Percentiles rank a stretch among this genome's conserved stretches.
These are phyloP conservation scores for Poeciliopsis gracilis DNA, from an alignment of 2,797 vertebrate species.

Conservation along the genomic window DNA sequence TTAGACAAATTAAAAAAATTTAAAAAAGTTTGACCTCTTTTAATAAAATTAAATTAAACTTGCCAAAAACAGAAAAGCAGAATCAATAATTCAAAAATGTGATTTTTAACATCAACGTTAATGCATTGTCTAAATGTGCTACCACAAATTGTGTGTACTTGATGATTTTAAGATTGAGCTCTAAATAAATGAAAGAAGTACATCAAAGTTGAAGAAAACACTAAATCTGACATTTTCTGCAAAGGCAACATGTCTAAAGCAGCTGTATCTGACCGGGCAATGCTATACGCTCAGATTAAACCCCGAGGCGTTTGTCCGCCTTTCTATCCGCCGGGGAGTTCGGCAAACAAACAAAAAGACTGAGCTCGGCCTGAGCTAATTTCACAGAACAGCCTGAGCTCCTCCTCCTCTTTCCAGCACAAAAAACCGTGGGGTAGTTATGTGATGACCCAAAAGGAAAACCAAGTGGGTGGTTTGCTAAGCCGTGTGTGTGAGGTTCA, in stretches of 20 bases:
- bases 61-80: not conserved
- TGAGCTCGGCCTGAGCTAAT: slow-evolving; percentile 45
- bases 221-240: slow-evolving; percentile 24
- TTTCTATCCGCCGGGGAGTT: slow-evolving; percentile 20
- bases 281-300: slow-evolving; percentile 18
- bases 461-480: slow-evolving; percentile 61
- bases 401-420: slow-evolving; percentile 42
- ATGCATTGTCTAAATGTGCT: not conserved
- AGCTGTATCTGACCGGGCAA: slow-evolving; percentile 15
- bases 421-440: slow-evolving; percentile 46
- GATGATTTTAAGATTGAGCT: not conserved
- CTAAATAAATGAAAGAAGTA: not conserved
- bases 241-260: slow-evolving; percentile 21
- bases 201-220: slow-evolving; percentile 16
- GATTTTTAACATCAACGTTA: not conserved
- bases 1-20: too few species aligned
- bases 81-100: not conserved
- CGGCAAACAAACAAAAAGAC: slow-evolving; percentile 16
- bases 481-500: slow-evolving; percentile 59
- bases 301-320: slow-evolving; percentile 19
- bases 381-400: slow-evolving; percentile 50
- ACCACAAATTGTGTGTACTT: not conserved
- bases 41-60: not conserved
- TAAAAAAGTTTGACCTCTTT: not conserved
- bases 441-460: slow-evolving; percentile 50